Evolutionary conservation across 92 coral and sea anemone genomes (phyloP).

Genomic region (Heliopora coerulea): DNA sequence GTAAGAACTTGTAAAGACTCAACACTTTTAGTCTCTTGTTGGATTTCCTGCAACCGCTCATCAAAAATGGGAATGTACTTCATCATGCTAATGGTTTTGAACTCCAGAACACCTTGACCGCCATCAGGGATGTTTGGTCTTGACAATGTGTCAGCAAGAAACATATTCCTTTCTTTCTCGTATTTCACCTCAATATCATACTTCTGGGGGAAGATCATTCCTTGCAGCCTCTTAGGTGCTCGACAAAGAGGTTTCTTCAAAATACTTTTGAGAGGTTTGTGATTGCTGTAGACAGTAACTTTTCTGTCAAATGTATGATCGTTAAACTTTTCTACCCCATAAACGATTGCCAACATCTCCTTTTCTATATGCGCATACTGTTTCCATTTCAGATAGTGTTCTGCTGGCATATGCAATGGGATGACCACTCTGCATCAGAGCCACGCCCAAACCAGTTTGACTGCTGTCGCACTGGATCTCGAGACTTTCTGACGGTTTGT

Average conservation of each 20-base stretch:
- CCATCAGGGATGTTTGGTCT: not conserved
- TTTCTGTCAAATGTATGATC: constrained; percentile 54
- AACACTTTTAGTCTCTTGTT: not conserved
- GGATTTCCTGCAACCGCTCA: constrained; percentile 16
- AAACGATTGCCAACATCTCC: constrained; percentile 42
- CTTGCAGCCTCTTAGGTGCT: constrained; percentile 60
- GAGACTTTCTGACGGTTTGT: constrained; percentile 37
- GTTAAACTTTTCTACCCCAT: constrained; percentile 56
- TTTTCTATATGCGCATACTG: constrained; percentile 62
- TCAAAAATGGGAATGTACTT: constrained; percentile 39
- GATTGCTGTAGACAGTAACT: not conserved
- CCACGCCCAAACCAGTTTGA: constrained; percentile 56
- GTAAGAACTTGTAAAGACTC: not conserved
- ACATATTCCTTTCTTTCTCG: constrained; percentile 25
- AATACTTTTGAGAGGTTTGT: constrained; percentile 50
- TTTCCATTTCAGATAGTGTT: constrained; percentile 49
- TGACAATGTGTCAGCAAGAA: constrained; percentile 51
- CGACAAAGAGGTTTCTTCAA: constrained; percentile 48
- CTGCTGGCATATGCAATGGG: constrained; percentile 57
- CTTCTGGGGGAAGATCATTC: not conserved
- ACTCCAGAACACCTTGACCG: constrained; percentile 16
- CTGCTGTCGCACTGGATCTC: constrained; percentile 59
- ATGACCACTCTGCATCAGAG: constrained; percentile 49
- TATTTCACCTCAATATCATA: constrained; percentile 51
- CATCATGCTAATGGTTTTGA: constrained; percentile 24